phyloP scores from a whole-genome alignment of 2,797 vertebrate species.

The Tadarida brasiliensis region DNA sequence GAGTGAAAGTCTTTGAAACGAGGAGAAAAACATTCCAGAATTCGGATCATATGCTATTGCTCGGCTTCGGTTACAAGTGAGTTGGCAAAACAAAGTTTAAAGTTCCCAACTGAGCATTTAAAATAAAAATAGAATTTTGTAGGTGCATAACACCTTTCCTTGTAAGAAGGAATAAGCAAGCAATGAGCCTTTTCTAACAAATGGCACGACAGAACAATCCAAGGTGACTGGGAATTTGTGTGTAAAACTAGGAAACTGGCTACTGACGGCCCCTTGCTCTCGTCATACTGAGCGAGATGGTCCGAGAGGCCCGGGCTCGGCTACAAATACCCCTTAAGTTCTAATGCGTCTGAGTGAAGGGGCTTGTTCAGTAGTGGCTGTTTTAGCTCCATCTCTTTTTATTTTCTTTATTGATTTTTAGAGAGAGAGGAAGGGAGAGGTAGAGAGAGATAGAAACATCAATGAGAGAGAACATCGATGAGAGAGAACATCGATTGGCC shows the following conservation, averaged over 20 bases:
- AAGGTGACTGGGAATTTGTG: constrained; percentile 11
- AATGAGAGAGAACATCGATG: too few species aligned
- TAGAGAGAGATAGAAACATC: too few species aligned
- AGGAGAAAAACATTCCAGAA: constrained; percentile 53
- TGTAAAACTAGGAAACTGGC: background rate
- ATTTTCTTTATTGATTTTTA: too few species aligned
- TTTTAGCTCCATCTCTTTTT: background rate
- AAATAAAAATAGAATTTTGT: constrained; percentile 77
- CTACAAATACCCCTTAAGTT: background rate
- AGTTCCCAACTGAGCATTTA: constrained; percentile 79
- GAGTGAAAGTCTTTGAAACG: constrained; percentile 68
- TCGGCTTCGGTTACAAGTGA: constrained; percentile 75
- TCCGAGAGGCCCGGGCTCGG: background rate
- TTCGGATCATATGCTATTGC: constrained; percentile 65
- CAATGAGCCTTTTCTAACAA: constrained; percentile 59
- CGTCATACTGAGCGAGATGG: background rate
- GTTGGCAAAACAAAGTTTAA: constrained; percentile 78
- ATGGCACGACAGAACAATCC: background rate
- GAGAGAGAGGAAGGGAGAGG: too few species aligned
- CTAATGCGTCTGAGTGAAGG: background rate
- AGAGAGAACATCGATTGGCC: too few species aligned
- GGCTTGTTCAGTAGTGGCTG: background rate
- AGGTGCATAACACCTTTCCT: constrained; percentile 24
- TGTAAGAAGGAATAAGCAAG: constrained; percentile 18
- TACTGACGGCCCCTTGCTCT: background rate